These are phyloP conservation scores for Apodemus sylvaticus DNA, from an alignment of 2,113 vertebrate genomes.

Conservation along the genomic window DNA sequence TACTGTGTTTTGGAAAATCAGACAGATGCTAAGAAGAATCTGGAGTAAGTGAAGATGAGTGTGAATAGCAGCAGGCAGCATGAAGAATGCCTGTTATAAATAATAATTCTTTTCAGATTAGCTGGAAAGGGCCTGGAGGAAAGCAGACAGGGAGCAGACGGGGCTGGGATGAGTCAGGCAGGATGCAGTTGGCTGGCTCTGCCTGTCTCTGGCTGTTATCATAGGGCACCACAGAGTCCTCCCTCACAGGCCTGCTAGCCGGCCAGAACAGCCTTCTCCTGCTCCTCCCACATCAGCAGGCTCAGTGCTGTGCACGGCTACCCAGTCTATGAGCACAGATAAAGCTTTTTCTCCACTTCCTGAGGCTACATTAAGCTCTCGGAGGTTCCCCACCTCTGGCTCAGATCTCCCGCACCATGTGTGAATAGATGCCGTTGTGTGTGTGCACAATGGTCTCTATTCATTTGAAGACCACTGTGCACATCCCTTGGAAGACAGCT, in stretches of 20 bases:
- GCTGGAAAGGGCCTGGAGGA: not conserved
- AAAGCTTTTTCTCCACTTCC: slow-evolving; percentile 18
- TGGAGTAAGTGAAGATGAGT: too few relatives aligned
- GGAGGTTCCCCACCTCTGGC: slow-evolving; percentile 29
- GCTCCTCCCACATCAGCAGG: not conserved
- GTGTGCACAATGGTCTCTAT: slow-evolving; percentile 11
- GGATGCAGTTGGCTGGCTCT: not conserved
- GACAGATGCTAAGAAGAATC: too few relatives aligned
- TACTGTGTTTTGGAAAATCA: not conserved
- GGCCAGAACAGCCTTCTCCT: not conserved
- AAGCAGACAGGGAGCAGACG: not conserved
- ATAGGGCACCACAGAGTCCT: not conserved
- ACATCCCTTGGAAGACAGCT: not conserved
- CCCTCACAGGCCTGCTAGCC: not conserved
- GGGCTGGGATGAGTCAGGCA: not conserved
- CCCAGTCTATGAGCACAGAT: not conserved
- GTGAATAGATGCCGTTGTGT: slow-evolving; percentile 52
- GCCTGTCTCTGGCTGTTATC: not conserved
- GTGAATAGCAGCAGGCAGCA: not conserved
- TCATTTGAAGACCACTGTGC: not conserved
- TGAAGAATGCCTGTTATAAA: not conserved
- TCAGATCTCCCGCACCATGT: not conserved
- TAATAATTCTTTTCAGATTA: not conserved
- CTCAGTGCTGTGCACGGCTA: not conserved
- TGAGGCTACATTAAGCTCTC: slow-evolving; percentile 2